Base-by-base conservation (phyloP, 37 sponge, comb jelly and placozoan genomes). In the Spongilla lacustris region DNA sequence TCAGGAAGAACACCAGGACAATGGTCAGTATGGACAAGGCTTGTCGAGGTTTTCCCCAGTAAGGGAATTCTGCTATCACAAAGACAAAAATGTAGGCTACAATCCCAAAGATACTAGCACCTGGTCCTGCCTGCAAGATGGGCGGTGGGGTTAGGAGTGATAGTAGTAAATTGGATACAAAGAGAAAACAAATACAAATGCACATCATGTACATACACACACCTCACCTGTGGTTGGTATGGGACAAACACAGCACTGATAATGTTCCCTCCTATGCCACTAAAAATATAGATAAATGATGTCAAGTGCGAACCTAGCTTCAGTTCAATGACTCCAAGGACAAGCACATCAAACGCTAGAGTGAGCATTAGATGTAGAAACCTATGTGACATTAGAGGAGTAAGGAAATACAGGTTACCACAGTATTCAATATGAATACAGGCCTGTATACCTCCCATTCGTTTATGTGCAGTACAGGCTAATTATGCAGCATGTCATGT, bases 231-330 rank as follows among this genome's bases (percentile, higher is more conserved):
- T 12, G 98, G 93, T 19, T 94, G 83, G 82, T 98, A 98, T 13
- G 98, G 98, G 0, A 88, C 84, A 49, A 95, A 87, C 46, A 92
- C 75, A 48, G 89, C 94, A 77, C 96, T 96, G 74, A 98, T 86
- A 36, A 98, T 68, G 73, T 96, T 98, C 1, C 98, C 96, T 19
- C 94, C 96, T 28, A 98, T 82, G n/a, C 98, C 98, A 84, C 98
- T 98, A 13, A 89, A 74, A 22, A 98, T 68, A 76, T 94, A 98
- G 72, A 98, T 84, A 24, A 89, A 71, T 72, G 80, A 36, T 19
- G 92, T 93, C 66, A 91, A 75, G 38, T 87, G 79, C 98, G 96
- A 98, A 8, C 98, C 98, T 8, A 93, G 87, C 46, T 94, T 68
- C 82, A 89, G 91, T 82, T 98, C 96, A 31, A 96, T 79, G 74